phyloP scores from a whole-genome alignment of 1,140 invertebrate genomes.

The Temnothorax longispinosus region DNA sequence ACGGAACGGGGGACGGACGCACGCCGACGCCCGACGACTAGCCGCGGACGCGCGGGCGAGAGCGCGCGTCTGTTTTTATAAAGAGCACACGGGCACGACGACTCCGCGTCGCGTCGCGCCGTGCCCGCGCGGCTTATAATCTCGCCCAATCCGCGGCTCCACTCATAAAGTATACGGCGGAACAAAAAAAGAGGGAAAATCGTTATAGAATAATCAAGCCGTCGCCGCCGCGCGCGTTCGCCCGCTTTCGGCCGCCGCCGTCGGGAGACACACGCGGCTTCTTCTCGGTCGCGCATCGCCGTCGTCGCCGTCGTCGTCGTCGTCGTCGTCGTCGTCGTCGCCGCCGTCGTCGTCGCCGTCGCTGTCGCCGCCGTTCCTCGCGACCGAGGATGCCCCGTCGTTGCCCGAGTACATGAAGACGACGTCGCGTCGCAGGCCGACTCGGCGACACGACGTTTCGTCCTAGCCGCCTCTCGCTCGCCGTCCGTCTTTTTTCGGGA shows the following conservation, averaged over 20 bases:
- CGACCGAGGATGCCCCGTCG: conserved; percentile 41
- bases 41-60: conserved; percentile 38
- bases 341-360: conserved; percentile 7
- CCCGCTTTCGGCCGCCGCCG: conserved; percentile 1
- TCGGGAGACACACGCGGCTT: conserved; percentile 27
- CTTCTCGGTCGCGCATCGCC: conserved; percentile 35
- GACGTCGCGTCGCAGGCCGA: conserved; percentile 18
- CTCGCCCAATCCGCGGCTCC: conserved; percentile 81
- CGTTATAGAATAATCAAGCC: conserved; percentile 81
- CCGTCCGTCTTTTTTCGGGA: background rate
- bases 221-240: conserved; percentile 23
- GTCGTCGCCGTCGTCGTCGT: background rate
- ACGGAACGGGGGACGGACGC: conserved; percentile 36
- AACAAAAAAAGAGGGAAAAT: conserved; percentile 76
- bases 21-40: conserved; percentile 81
- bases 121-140: conserved; percentile 74
- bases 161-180: conserved; percentile 78
- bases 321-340: background rate
- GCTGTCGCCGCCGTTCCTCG: conserved; percentile 7
- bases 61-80: conserved; percentile 55
- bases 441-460: background rate
- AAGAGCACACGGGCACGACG: conserved; percentile 49
- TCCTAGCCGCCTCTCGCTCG: background rate
- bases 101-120: conserved; percentile 75
- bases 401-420: conserved; percentile 11